Conservation (phyloP, 1,140 invertebrate species). For the Melitaea cinxia region DNA sequence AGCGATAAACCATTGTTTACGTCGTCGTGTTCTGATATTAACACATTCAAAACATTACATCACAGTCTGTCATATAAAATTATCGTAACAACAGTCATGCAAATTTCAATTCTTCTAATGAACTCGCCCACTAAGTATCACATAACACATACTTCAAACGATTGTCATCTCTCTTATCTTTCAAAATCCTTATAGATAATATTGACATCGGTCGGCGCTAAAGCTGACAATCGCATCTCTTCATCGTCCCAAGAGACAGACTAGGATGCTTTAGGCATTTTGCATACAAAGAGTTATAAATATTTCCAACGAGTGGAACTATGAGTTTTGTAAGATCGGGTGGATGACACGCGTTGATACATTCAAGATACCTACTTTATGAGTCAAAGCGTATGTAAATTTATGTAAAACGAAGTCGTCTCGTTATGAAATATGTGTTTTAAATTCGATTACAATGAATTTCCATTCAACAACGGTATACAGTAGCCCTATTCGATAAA, state of each 20-base stretch:
- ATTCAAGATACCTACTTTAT: conserved; percentile 56
- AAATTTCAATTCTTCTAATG: conserved; percentile 28
- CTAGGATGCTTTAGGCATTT: conserved; percentile 65
- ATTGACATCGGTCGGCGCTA: conserved; percentile 35
- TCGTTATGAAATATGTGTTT: conserved; percentile 63
- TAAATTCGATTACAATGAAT: conserved; percentile 44
- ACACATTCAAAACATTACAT: conserved; percentile 1
- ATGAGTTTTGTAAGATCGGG: conserved; percentile 65
- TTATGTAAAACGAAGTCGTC: conserved; percentile 63
- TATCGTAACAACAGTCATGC: conserved; percentile 19
- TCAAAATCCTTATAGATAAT: conserved; percentile 16
- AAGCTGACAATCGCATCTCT: conserved; percentile 58
- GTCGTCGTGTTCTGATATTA: neutral
- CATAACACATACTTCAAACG: neutral
- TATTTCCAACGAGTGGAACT: conserved; percentile 65
- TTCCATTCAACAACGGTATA: conserved; percentile 29
- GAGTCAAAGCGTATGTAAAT: conserved; percentile 64
- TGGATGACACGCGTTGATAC: conserved; percentile 66
- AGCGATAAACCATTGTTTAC: too few species aligned
- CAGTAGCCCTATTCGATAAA: conserved; percentile 37
- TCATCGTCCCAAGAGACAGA: conserved; percentile 51
- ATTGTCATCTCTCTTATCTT: conserved; percentile 26
- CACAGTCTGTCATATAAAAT: conserved; percentile 5
- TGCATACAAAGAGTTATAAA: conserved; percentile 80
- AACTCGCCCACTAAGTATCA: conserved; percentile 20